Evolutionary conservation across 2,888 invertebrate species (phyloP), one percentile per base, ranked within the genome.

Genomic region (Epiblema foenella): DNA sequence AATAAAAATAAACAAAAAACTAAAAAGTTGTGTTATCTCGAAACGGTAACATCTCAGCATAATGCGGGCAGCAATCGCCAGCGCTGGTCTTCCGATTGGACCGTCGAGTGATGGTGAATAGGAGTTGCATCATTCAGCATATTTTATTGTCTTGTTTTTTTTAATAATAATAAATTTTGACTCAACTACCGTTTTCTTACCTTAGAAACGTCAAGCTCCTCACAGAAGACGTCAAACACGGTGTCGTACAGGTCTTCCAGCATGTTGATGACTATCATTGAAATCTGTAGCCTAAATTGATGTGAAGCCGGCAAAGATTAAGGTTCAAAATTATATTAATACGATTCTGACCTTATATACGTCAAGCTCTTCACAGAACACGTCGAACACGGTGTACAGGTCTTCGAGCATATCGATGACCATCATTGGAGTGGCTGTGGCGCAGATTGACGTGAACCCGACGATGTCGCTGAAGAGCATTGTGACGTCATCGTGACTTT

Each of bases 401-500:
- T 97, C 96, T 85, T 98, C 98, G 62, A 99, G 94, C 98, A 99
- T 98, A 80, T 96, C 97, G 81, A 99, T 98, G 58, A 98, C 98
- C 97, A 97, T 98, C 95, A 99, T 97, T 0, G 98, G 98, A 0
- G 98, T 98, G 20, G 98, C 97, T 0, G 98, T 97, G 0, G 98
- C 97, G 82, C 99, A 99, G 82, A 99, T 99, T 46, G 98, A 98
- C 0, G 98, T 99, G 88, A 99, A 99, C 20, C 98, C 98, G 0
- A 99, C 98, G 68, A 99, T 98, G 83, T 99, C 98, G 81, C 98
- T 98, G 92, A 99, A 99, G 59, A 99, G 93, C 97, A 98, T 98
- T 1, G 98, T 98, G 66, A 98, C 98, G 87, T 98, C 96, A 77
- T 98, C 97, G 86, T 98, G 97, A 58, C 97, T 98, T 88, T 98